phyloP scores from a whole-genome alignment of 2,113 vertebrate genomes.

The Carassius gibelio region DNA sequence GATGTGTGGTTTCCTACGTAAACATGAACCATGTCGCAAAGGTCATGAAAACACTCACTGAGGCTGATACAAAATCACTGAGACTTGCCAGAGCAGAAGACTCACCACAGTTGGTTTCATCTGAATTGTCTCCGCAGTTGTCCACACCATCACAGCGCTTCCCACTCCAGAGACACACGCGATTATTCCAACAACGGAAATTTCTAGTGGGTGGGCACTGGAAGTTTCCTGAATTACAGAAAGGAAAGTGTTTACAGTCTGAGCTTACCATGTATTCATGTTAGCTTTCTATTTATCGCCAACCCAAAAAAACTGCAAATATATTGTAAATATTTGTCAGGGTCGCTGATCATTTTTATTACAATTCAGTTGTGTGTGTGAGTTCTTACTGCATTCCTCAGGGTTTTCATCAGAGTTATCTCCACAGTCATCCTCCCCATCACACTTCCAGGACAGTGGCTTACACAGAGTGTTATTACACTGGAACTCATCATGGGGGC shows the following conservation, averaged over 20 bases:
- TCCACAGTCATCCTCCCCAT: conserved; percentile 93
- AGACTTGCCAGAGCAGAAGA: conserved; percentile 13
- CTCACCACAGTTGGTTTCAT: conserved; percentile 92
- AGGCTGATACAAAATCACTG: background rate
- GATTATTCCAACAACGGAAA: conserved; percentile 93
- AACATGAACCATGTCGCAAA: conserved; percentile 12
- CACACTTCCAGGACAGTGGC: conserved; percentile 92
- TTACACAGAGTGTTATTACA: conserved; percentile 97
- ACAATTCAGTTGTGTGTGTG: background rate
- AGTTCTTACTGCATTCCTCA: conserved; percentile 86
- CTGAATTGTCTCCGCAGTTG: conserved; percentile 90
- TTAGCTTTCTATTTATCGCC: background rate
- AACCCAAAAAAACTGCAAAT: background rate
- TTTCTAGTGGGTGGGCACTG: conserved; percentile 90
- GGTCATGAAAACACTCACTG: background rate
- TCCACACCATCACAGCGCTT: conserved; percentile 88
- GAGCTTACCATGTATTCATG: background rate
- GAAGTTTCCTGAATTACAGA: conserved; percentile 80
- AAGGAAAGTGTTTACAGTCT: background rate
- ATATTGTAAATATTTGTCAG: background rate
- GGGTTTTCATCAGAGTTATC: conserved; percentile 95
- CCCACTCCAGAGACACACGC: conserved; percentile 87
- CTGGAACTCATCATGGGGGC: conserved; percentile 92
- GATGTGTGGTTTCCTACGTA: conserved; percentile 65
- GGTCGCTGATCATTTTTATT: background rate